Evolutionary conservation across 2,888 invertebrate species (phyloP).

Genomic region (Oxystoma pomonae): DNA sequence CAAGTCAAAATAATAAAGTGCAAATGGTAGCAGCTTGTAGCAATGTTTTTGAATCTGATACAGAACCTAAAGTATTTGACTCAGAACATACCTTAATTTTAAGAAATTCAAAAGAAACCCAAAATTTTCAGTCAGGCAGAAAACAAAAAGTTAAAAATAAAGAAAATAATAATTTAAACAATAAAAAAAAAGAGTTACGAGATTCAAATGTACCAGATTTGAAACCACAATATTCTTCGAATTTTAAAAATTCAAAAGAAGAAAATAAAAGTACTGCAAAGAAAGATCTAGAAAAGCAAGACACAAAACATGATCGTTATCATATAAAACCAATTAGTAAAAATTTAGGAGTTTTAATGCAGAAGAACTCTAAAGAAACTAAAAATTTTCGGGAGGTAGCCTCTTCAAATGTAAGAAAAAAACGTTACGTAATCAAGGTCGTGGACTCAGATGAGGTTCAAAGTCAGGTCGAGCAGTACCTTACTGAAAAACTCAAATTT

Average conservation of each 20-base stretch:
- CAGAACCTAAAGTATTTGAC: background rate
- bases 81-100: background rate
- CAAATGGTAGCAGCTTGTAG: background rate
- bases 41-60: background rate
- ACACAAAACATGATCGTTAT: background rate
- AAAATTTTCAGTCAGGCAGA: background rate
- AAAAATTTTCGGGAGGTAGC: constrained; percentile 20
- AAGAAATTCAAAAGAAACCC: background rate
- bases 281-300: background rate
- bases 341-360: background rate
- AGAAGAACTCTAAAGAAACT: too few species aligned
- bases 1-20: background rate
- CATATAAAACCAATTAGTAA: background rate
- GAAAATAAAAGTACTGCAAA: background rate
- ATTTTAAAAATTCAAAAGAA: constrained; percentile 17
- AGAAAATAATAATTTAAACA: too few species aligned
- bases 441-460: constrained; percentile 40
- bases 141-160: background rate
- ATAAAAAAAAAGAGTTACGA: background rate
- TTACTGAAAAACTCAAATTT: constrained; percentile 35
- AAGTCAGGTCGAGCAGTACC: constrained; percentile 35
- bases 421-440: constrained; percentile 38
- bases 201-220: background rate
- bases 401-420: constrained; percentile 26
- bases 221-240: constrained; percentile 26